phyloP scores from a whole-genome alignment of 2,113 vertebrate species.

The Aspidoscelis tigris region DNA sequence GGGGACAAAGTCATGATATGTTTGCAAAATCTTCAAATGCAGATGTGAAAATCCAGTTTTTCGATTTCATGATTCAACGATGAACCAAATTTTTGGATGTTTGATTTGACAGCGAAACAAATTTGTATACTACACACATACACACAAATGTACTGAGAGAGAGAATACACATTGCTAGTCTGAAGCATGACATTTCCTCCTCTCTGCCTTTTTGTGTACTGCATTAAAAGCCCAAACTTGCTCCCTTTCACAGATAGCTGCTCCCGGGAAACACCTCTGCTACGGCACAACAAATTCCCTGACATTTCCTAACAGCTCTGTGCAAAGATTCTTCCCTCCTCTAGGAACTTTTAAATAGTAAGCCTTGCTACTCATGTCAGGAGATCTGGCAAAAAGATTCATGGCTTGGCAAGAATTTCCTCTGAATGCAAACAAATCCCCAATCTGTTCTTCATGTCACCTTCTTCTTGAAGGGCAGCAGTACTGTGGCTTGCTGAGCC shows the following conservation, averaged over 20 bases:
- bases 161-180: no score
- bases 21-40: no score
- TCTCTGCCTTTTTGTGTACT: no score
- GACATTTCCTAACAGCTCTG: background rate
- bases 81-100: no score
- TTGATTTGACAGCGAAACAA: no score
- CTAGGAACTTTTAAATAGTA: accelerated
- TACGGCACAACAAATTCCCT: background rate
- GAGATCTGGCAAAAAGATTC: background rate
- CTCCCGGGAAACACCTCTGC: accelerated
- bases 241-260: background rate
- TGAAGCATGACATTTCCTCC: no score
- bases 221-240: no score
- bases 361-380: background rate
- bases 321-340: background rate
- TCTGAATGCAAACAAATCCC: conserved; percentile 24
- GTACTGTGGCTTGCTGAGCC: background rate
- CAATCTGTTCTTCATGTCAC: conserved; percentile 2
- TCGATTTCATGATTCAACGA: no score
- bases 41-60: no score
- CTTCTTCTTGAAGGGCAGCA: conserved; percentile 4
- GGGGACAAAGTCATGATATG: no score
- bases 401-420: background rate
- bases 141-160: no score
- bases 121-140: no score